Evolutionary conservation across 2,888 invertebrate species (phyloP), one percentile per base, ranked within the genome.

Genomic region (Acronicta psi): DNA sequence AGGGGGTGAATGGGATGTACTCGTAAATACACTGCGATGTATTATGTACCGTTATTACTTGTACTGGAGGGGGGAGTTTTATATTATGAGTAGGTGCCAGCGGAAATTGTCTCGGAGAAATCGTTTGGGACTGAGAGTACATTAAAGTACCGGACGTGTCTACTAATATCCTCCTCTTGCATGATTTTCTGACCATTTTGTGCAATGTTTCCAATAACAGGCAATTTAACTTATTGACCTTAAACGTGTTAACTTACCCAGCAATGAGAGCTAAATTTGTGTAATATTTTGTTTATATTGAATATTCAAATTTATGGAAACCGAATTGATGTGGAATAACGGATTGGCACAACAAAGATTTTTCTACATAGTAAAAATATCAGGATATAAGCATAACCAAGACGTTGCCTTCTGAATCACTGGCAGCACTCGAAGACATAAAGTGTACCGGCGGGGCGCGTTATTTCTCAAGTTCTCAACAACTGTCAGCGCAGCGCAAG

Each of bases 1-100:
- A 69, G 66, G 67, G 69, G 72, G 61, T 72, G 63, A 67, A 60
- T 63, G 63, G 63, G 61, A 59, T 61, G 70, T 68, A 71, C 75
- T 62, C 54, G 68, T 63, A 69, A 68, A 68, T 72, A 68, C 46
- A 59, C 73, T 59, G 69, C 68, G 37, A 41, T 73, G 68, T 73
- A 69, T 58, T 66, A 63, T 61, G 62, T 72, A 59, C 63, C 55
- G 55, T 56, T 62, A 64, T 69, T 69, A 64, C 59, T 61, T 54
- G 47, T 59, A 57, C 54, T 16, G 49, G 44, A 42, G 17, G 42
- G 38, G 14, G 47, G 40, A 17, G 14, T 52, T 73, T 40, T 40
- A 45, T 56, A 49, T 44, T 47, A 67, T 41, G 14, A 54, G 25
- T 38, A 42, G 14, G 44, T 40, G 45, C 43, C 45, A 54, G 41